Percentiles rank a stretch among this genome's conserved stretches.
These are phyloP conservation scores for Platysteira castanea DNA, from an alignment of 2,113 vertebrate genomes.

Conservation along the genomic window DNA sequence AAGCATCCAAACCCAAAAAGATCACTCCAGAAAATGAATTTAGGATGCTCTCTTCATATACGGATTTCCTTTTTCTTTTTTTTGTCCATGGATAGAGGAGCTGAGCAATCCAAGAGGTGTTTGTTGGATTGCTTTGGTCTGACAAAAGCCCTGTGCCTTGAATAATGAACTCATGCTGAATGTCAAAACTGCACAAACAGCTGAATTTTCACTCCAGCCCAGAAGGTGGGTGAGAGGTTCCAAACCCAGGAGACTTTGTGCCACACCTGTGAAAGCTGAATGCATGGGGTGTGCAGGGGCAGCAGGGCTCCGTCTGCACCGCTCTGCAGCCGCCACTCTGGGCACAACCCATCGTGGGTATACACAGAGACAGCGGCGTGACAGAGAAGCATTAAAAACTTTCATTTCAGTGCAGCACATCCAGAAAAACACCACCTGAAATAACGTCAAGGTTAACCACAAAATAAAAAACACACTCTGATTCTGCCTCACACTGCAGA, in stretches of 20 bases:
- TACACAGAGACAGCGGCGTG: background rate
- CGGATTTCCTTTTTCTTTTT: fast-evolving
- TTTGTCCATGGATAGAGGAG: background rate
- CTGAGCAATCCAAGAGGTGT: background rate
- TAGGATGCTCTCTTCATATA: background rate
- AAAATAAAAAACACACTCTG: background rate
- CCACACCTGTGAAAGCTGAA: background rate
- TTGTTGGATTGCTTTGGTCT: background rate
- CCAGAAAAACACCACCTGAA: background rate
- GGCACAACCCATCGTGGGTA: background rate
- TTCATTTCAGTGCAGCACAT: background rate
- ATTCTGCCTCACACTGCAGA: background rate
- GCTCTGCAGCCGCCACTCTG: background rate
- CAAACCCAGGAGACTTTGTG: background rate
- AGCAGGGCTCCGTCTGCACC: background rate
- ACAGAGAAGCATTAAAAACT: background rate
- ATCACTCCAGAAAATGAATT: background rate
- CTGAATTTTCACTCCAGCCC: background rate
- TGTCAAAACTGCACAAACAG: background rate
- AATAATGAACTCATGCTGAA: background rate
- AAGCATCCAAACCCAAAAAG: background rate
- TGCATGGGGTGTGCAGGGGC: background rate
- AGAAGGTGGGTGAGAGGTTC: background rate
- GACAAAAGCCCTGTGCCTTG: background rate
- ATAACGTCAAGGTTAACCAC: background rate